Evolutionary conservation across 2,888 invertebrate species (phyloP).

Genomic region (Nemapogon koenigi): DNA sequence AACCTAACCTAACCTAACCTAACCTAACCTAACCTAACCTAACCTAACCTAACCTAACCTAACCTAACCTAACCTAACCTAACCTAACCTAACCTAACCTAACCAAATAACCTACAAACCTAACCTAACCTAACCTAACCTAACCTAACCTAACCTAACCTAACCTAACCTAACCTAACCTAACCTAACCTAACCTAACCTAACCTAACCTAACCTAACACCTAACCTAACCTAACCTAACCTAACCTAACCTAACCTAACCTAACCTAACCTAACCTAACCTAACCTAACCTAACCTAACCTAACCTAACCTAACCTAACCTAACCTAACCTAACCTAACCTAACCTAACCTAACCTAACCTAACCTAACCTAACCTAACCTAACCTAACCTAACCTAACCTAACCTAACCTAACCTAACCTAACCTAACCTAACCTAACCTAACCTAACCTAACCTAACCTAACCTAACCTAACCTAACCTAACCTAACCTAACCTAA

Average conservation of each 20-base stretch:
- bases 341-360: background rate
- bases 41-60: conserved; percentile 13
- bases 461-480: no score
- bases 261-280: no score
- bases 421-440: no score
- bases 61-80: conserved; percentile 15
- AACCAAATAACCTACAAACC: conserved; percentile 9
- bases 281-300: conserved; percentile 10
- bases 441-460: no score
- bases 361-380: background rate
- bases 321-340: conserved; percentile 9
- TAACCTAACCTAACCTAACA: background rate
- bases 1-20: no score
- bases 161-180: conserved; percentile 2
- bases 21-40: conserved; percentile 14
- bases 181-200: conserved; percentile 9
- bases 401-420: no score
- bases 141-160: conserved; percentile 9
- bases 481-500: no score
- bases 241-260: no score
- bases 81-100: conserved; percentile 16
- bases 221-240: background rate
- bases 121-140: conserved; percentile 14
- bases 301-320: conserved; percentile 3
- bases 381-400: no score